Evolutionary conservation across 2,888 invertebrate genomes (phyloP), one percentile per base, ranked within the genome.

Genomic region (Sisyra nigra): DNA sequence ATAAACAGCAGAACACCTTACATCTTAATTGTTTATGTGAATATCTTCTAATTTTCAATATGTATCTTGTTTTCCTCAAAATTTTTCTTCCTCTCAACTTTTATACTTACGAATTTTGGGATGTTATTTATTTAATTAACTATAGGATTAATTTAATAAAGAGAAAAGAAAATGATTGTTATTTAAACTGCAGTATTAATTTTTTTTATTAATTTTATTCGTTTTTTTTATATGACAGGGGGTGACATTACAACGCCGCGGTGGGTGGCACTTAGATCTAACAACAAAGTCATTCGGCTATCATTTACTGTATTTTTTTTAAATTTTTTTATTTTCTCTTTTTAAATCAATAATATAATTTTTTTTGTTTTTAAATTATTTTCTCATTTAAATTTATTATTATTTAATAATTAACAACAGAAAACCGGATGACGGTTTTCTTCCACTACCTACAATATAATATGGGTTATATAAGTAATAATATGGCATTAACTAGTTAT

Each of bases 281-380:
- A 43, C 43, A 43, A 43, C 43, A 43, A 43, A 34, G 43, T 43
- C 43, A 43, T 43, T 43, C 43, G 43, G 29, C 43, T 43, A 43
- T 34, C 32, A 24, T 43, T 37, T 31, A 37, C 31, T 38, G 30
- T 38, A 32, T 15, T 11, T 37, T 43, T 29, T 43, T 37, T 37
- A 17, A 34, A 29, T 42, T 35, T 40, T 24, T 24, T 11, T 32
- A 32, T 15, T 36, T 24, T 7, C 7, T 24, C 24, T 5, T 24
- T 24, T 24, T 5, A 24, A 24, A 24, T 24, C 24, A 24, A 24
- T 24, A 24, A 24, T 24, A 24, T 24, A 24, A n/a, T n/a, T n/a
- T n/a, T n/a, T n/a, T n/a, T n/a, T n/a, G n/a, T n/a, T n/a, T n/a
- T n/a, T n/a, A n/a, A n/a, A n/a, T n/a, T n/a, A n/a, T 24, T 24